Base-by-base conservation (phyloP, 2,113 vertebrate genomes). In the Ondatra zibethicus region DNA sequence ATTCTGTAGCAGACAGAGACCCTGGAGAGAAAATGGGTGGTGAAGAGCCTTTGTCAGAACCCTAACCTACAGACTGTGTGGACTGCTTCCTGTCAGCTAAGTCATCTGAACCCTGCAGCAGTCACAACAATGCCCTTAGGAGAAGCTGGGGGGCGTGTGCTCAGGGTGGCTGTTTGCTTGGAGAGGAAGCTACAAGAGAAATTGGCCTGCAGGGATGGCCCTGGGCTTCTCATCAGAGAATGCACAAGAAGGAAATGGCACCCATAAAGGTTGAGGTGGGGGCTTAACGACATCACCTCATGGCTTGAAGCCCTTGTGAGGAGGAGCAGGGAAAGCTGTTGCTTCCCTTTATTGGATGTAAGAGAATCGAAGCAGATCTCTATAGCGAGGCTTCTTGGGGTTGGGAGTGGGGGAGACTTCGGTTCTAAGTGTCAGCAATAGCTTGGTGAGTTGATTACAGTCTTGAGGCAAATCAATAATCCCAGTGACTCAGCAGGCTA, bases 251-350 rank as follows among this genome's bases (percentile, higher is more conserved):
- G 92, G 82, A 55, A 31, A 70, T 23, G 10, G 10, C n/a, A 12
- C 33, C 65, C 19, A 3, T 29, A 2, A 25, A 89, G 65, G 70
- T 0, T 19, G 70, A 39, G 47, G 85, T 81, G 47, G 91, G 36
- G 65, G 6, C 21, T 50, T 89, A 12, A 84, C 61, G n/a, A 86
- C 31, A 77, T 82, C 93, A 97, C 92, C 95, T 96, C 58, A 12
- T 29, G 36, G 72, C 94, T 52, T 31, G 13, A 68, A 80, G 61
- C 45, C 91, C 58, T 85, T 65, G 85, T 58, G 92, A 61, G 27
- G n/a, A 61, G 31, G 65, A 47, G 16, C 2, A 52, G 33, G 76
- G 42, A 91, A 61, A 73, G 39, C 81, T 76, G 66, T 27, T 88
- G 87, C 12, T 80, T 50, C 52, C 61, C 86, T 75, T 95, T 33